Conservation (phyloP, 2,797 vertebrate genomes). For the Calcarius lapponicus region DNA sequence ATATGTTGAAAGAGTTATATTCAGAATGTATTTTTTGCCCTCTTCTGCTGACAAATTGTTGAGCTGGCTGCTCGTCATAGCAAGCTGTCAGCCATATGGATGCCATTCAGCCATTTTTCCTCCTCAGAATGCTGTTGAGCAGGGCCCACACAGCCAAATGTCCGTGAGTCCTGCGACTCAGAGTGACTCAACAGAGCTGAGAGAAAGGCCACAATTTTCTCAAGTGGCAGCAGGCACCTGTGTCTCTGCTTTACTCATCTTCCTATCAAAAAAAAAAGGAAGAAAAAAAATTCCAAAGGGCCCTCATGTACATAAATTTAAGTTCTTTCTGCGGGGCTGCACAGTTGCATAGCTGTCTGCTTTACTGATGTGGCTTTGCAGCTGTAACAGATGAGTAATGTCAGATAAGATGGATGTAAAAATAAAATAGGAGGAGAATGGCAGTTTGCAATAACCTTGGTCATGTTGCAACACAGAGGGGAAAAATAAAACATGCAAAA, state of each 20-base stretch:
- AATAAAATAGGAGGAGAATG: not conserved
- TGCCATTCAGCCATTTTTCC: conserved; percentile 69
- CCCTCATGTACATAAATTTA: not conserved
- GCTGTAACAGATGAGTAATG: not conserved
- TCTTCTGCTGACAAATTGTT: conserved; percentile 59
- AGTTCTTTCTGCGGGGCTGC: not conserved
- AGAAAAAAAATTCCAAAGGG: not conserved
- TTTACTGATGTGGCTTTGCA: not conserved
- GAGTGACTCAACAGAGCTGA: conserved; percentile 1
- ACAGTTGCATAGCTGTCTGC: not conserved
- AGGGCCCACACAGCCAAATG: conserved; percentile 72
- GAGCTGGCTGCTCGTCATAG: conserved; percentile 55
- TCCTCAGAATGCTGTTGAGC: conserved; percentile 42
- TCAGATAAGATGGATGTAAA: not conserved
- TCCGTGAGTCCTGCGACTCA: conserved; percentile 51
- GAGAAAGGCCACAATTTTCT: not conserved
- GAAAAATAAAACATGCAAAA: not conserved
- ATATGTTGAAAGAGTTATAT: conserved; percentile 34
- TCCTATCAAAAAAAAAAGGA: not conserved
- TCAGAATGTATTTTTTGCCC: conserved; percentile 16
- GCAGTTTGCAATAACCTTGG: not conserved
- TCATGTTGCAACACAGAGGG: not conserved
- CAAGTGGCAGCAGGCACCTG: not conserved
- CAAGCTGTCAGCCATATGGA: conserved; percentile 74
- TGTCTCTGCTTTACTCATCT: conserved; percentile 15